phyloP scores from a whole-genome alignment of 2,797 vertebrate genomes.

The Ceyx erithaca region DNA sequence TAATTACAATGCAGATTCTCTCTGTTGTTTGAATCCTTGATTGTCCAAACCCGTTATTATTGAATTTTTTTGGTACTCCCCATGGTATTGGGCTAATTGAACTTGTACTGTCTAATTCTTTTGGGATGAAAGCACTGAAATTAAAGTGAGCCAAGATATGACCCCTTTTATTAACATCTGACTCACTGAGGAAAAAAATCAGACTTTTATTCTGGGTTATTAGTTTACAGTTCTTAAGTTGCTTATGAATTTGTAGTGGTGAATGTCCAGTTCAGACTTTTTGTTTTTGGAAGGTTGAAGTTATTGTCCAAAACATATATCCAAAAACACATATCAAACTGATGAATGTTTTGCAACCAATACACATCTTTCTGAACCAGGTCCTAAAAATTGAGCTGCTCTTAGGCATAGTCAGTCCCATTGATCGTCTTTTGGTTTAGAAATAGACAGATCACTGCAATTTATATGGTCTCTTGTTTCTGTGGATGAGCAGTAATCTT shows the following conservation, averaged over 20 bases:
- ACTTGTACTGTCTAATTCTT: slow-evolving; percentile 7
- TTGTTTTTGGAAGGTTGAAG: background rate
- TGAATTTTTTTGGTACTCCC: slow-evolving; percentile 21
- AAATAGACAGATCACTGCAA: background rate
- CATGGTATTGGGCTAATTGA: slow-evolving; percentile 28
- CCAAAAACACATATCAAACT: background rate
- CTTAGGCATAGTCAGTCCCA: background rate
- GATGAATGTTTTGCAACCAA: background rate
- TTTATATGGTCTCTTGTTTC: background rate
- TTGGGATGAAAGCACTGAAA: slow-evolving; percentile 42
- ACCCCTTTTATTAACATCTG: slow-evolving; percentile 27
- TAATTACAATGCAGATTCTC: slow-evolving; percentile 41
- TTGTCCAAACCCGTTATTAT: background rate
- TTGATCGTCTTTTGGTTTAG: background rate
- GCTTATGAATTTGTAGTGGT: background rate
- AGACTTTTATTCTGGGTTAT: slow-evolving; percentile 50
- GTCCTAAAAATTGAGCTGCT: background rate
- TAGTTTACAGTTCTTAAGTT: slow-evolving; percentile 19
- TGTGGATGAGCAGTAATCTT: background rate
- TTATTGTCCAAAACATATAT: background rate
- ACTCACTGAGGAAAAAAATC: background rate
- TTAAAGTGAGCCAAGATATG: slow-evolving; percentile 42
- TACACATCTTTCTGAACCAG: background rate
- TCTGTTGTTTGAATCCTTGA: slow-evolving; percentile 48
- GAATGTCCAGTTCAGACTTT: background rate